A percentile compares a stretch with the other conserved stretches of the same genome.
phyloP scores from a whole-genome alignment of 2,888 invertebrate genomes.

The Neocrepidodera transversa region DNA sequence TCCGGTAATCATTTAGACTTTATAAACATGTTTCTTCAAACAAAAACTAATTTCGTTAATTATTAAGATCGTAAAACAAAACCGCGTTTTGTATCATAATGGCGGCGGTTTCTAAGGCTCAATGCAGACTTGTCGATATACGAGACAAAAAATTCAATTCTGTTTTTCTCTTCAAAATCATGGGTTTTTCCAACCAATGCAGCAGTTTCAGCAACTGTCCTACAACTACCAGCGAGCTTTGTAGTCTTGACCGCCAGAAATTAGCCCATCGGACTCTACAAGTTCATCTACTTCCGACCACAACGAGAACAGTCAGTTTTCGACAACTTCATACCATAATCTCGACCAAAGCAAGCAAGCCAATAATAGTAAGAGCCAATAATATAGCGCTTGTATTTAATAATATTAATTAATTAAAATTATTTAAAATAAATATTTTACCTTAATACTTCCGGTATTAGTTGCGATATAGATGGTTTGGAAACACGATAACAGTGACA shows the following conservation, averaged over 20 bases:
- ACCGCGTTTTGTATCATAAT: too few relatives aligned
- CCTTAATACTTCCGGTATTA: conserved; percentile 48
- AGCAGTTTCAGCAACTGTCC: background rate
- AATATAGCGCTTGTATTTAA: background rate
- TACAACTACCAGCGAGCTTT: background rate
- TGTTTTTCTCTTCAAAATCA: background rate
- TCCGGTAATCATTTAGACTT: too few relatives aligned
- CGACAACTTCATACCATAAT: background rate
- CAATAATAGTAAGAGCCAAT: background rate
- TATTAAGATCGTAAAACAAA: too few relatives aligned
- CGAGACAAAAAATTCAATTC: background rate
- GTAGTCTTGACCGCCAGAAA: background rate
- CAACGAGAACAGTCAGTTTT: background rate
- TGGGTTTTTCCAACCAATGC: background rate
- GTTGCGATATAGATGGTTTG: conserved; percentile 35
- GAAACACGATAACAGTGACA: too few relatives aligned
- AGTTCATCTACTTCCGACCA: conserved; percentile 5
- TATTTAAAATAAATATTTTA: too few relatives aligned
- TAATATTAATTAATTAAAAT: background rate
- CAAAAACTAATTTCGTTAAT: too few relatives aligned
- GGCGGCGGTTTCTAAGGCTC: too few relatives aligned
- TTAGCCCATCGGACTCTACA: background rate
- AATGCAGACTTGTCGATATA: conserved; percentile 3
- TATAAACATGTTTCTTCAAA: too few relatives aligned
- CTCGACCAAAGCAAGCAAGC: background rate